phyloP scores from a whole-genome alignment of 2,888 invertebrate species.

The Thecocarcelia acutangulata region DNA sequence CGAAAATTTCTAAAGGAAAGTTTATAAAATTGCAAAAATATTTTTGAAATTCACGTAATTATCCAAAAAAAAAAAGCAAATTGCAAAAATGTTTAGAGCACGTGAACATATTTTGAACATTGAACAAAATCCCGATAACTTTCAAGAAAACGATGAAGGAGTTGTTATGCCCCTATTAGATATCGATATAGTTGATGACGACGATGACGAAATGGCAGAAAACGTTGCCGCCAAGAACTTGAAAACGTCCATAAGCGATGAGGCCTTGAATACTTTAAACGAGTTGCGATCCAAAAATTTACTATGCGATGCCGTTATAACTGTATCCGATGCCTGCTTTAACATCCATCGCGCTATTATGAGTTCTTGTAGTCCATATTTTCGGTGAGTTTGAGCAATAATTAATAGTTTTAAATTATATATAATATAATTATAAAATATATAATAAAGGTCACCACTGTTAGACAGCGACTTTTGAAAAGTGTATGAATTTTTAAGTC shows the following conservation, averaged over 20 bases:
- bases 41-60: constrained; percentile 52
- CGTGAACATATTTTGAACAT: constrained; percentile 58
- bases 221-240: constrained; percentile 70
- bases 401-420: too few relatives aligned
- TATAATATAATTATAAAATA: too few relatives aligned
- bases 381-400: constrained; percentile 84
- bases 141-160: constrained; percentile 72
- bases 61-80: not conserved
- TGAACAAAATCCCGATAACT: constrained; percentile 69
- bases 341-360: constrained; percentile 93
- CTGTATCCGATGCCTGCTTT: constrained; percentile 91
- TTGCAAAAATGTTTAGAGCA: constrained; percentile 55
- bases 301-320: constrained; percentile 92
- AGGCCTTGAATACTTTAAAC: constrained; percentile 92
- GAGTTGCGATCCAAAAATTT: constrained; percentile 91
- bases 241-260: constrained; percentile 87
- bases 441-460: too few relatives aligned
- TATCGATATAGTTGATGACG: constrained; percentile 62
- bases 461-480: too few relatives aligned
- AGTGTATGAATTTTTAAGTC: too few relatives aligned
- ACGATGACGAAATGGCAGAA: constrained; percentile 64
- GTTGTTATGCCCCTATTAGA: constrained; percentile 67
- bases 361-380: constrained; percentile 94
- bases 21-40: constrained; percentile 17
- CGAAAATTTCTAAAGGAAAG: not conserved